Evolutionary conservation across 2,888 invertebrate species (phyloP), one percentile per base, ranked within the genome.

Genomic region (Lottia scabra): DNA sequence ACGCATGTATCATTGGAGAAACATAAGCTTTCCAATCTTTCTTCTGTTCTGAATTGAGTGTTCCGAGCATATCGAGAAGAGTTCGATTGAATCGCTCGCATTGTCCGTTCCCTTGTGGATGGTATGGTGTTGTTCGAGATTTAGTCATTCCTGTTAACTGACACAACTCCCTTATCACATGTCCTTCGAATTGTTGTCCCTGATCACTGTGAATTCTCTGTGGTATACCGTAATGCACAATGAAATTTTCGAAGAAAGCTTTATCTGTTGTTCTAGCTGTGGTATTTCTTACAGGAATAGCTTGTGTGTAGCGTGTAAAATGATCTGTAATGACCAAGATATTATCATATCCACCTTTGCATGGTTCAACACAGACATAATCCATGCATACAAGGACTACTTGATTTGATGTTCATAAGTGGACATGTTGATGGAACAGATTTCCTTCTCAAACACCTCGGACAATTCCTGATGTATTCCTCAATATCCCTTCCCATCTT

Each of bases 321-420:
- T 68, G 68, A 19, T 72, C 72, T 5, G 71, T 71, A 12, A 71
- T 63, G 12, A 71, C 71, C 26, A 70, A 48, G 13, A 71, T 26
- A 63, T 63, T 30, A 8, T 45, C n/a, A 44, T 64, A 68, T 6
- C 68, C 65, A 44, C 72, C 44, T 64, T 64, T 64, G 6, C 63
- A 63, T 16, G 16, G n/a, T 63, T 72, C 72, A 13, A 72, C 62
- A 23, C 63, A 56, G 16, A 72, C 16, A 30, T 38, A 64, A 23
- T 72, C 72, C 65, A 72, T 72, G 44, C 72, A 72, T 1, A 72
- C 63, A n/a, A 15, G 66, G 68, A 0, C 63, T 63, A 26, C 15
- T 23, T 1, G 62, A 38, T 10, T 48, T 48, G 48, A 48, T 48
- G 48, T 48, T 48, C 4, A 48, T 15, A 13, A 48, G 15, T 13